A percentile compares a stretch with the other conserved stretches of the same genome.
These are phyloP conservation scores for Columba janthina DNA, from an alignment of 2,113 vertebrate genomes.

Conservation along the genomic window DNA sequence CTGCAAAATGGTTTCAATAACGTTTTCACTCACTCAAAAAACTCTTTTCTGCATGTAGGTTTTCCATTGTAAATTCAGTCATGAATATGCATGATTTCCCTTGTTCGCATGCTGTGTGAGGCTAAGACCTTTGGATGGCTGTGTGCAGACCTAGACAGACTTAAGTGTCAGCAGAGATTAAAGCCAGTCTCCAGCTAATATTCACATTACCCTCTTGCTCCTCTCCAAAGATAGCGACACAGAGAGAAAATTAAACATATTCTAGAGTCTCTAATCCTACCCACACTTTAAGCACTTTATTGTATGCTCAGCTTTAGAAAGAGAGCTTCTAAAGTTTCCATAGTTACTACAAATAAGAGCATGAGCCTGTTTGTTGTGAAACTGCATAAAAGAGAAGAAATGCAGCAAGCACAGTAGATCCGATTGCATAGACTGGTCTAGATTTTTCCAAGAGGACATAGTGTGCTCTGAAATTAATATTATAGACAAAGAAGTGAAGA, in stretches of 20 bases:
- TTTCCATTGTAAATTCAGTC: slow-evolving; percentile 55
- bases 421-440: not conserved
- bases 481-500: not conserved
- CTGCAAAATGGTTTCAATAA: slow-evolving; percentile 54
- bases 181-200: slow-evolving; percentile 77
- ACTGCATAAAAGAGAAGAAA: slow-evolving; percentile 3
- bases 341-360: slow-evolving; percentile 75
- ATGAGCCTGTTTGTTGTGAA: slow-evolving; percentile 66
- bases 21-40: slow-evolving; percentile 36
- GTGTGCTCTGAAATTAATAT: not conserved
- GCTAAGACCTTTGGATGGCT: slow-evolving; percentile 60
- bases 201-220: slow-evolving; percentile 82
- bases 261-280: slow-evolving; percentile 84
- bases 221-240: slow-evolving; percentile 69
- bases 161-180: slow-evolving; percentile 81
- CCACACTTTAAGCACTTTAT: slow-evolving; percentile 80
- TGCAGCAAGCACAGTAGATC: not conserved
- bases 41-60: slow-evolving; percentile 13
- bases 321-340: slow-evolving; percentile 80
- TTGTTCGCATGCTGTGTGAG: slow-evolving; percentile 67
- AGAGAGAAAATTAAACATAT: slow-evolving; percentile 87
- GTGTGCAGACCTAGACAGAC: slow-evolving; percentile 63
- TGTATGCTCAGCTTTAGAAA: slow-evolving; percentile 78
- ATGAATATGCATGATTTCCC: slow-evolving; percentile 79
- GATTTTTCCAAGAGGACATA: not conserved